Evolutionary conservation across 2,797 vertebrate genomes (phyloP), one percentile per base, ranked within the genome.

Genomic region (Alexandromys oeconomus): DNA sequence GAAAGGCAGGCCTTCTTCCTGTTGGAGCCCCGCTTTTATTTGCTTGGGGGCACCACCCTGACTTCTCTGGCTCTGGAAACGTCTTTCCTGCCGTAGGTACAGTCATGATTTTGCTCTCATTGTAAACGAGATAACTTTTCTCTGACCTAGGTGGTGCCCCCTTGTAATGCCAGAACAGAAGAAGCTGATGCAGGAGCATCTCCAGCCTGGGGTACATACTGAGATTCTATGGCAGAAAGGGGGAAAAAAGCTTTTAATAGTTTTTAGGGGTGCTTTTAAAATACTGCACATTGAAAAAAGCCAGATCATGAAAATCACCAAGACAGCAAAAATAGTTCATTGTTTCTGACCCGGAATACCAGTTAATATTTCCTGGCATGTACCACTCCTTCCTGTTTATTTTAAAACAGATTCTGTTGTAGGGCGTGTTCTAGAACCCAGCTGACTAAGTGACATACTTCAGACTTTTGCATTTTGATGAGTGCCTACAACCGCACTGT

Each of bases 321-420:
- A 94, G 89, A 76, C 73, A 4, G 12, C 74, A 80, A 81, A 95
- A 94, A 73, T 71, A 34, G 77, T 40, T 86, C 71, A 89, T 89
- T 93, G 73, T 94, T 88, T 86, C 15, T 23, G 92, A 78, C 37
- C 69, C 92, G 79, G 90, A 87, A 91, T 46, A 37, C 40, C 9
- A 51, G 19, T 71, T 92, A 96, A 82, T 46, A 79, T 89, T 92
- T 93, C 81, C 85, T 85, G 48, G 10, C 37, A 25, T 89, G 69
- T 90, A 43, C 6, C 3, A 79, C 27, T 84, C 13, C 78, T 88
- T 93, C 48, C 34, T 84, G 63, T 37, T 89, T 95, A 48, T 95
- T 96, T 94, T 88, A 82, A 93, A 96, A 67, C n/a, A 93, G 57
- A 77, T 82, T 65, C 1, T 15, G 51, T 59, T 96, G 51, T 86